A percentile compares a stretch with the other conserved stretches of the same genome.
Evolutionary conservation across 2,888 invertebrate species (phyloP).

Genomic region (Sphinx pinastri): DNA sequence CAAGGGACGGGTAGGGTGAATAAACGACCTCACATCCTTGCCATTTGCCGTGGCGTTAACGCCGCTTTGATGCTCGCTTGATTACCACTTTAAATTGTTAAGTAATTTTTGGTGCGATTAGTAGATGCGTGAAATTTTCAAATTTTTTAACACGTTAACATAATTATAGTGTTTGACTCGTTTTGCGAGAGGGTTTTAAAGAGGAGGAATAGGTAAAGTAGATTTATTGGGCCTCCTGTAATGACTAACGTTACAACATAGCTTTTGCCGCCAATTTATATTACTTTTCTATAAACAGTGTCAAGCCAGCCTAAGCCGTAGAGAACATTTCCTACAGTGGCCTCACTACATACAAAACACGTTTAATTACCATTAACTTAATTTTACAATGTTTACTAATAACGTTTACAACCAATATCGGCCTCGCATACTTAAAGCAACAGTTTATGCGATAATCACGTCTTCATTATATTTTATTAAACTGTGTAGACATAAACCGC

Average conservation of each 20-base stretch:
- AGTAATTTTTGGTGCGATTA: slow-evolving; percentile 20
- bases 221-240: too few relatives aligned
- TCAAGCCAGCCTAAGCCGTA: too few relatives aligned
- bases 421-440: background rate
- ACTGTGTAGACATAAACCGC: background rate
- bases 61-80: background rate
- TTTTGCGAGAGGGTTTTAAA: background rate
- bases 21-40: slow-evolving; percentile 15
- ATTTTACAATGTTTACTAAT: slow-evolving; percentile 10
- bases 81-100: slow-evolving; percentile 8
- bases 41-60: slow-evolving; percentile 10
- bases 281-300: too few relatives aligned
- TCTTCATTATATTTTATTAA: background rate
- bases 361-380: too few relatives aligned
- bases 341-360: too few relatives aligned
- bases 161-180: background rate
- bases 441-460: background rate
- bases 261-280: too few relatives aligned
- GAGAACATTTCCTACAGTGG: too few relatives aligned
- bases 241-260: too few relatives aligned
- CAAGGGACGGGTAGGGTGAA: slow-evolving; percentile 11
- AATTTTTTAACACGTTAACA: background rate
- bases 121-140: background rate
- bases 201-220: too few relatives aligned
- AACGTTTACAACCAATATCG: background rate